Base-by-base conservation (phyloP, 2,113 vertebrate genomes). In the Pachyramphus minor region DNA sequence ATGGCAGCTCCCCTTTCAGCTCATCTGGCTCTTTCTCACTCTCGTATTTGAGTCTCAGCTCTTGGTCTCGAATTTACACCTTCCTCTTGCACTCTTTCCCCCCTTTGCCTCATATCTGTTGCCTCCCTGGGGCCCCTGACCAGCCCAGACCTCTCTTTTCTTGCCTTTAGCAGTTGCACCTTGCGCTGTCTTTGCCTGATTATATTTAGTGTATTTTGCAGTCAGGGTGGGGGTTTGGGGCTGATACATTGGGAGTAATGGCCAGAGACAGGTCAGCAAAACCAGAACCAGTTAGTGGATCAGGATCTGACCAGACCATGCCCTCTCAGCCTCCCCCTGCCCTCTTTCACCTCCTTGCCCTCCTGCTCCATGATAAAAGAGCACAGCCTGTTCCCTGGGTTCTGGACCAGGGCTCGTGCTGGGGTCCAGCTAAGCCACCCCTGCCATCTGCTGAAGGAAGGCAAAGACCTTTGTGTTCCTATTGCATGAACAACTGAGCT, bases 231-330 rank as follows among this genome's bases (percentile, higher is more conserved):
- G 71, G 33, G 35, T 50, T 60, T 33, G 49, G 33, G 33, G 33
- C 39, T 60, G 62, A n/a, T 50, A 4, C 6, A 12, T 41, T 21
- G 41, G 60, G 41, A 78, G 55, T 74, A 85, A 7, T 3, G 27
- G 18, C 55, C 55, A 37, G 27, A 25, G 41, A 13, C 27, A 20
- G 62, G 23, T n/a, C 44, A 39, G 50, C n/a, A 56, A 39, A 79
- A 71, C 19, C 72, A 80, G 55, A 89, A 49, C 39, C 27, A 50
- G 13, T 14, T 5, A 30, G 21, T 9, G 23, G 56, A 44, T 14
- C 1, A 0, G 31, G 39, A 66, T 44, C n/a, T 44, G 20, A 52
- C 27, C 49, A 16, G 55, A 3, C 28, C 8, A 0, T 2, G 23
- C 1, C 6, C 55, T 80, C 24, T 53, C 12, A 1, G 63, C 9